Conservation (phyloP, 2,888 invertebrate species). For the Epinotia brunnichana region DNA sequence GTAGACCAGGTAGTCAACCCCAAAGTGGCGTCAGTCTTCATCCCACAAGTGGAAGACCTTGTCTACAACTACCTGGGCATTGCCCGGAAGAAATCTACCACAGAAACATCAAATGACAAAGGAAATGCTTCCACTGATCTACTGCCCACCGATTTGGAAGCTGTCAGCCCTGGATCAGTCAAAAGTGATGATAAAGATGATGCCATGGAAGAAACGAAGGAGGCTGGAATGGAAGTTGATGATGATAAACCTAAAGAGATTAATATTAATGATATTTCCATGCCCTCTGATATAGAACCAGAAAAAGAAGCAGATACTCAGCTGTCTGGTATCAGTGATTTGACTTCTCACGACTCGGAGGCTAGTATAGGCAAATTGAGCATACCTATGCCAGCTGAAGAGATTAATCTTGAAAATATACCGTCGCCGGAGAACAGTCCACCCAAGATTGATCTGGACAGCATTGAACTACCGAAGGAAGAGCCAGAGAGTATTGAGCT, state of each 20-base stretch:
- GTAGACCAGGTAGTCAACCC: slow-evolving; percentile 98
- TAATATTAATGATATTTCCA: slow-evolving; percentile 32
- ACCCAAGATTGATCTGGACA: slow-evolving; percentile 73
- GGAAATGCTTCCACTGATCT: slow-evolving; percentile 81
- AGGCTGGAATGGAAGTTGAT: slow-evolving; percentile 56
- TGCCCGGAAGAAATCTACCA: slow-evolving; percentile 85
- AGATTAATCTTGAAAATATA: slow-evolving; percentile 70
- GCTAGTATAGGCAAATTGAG: slow-evolving; percentile 62
- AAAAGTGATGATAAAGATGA: slow-evolving; percentile 78
- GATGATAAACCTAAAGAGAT: slow-evolving; percentile 45
- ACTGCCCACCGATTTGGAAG: slow-evolving; percentile 90
- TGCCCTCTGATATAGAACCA: slow-evolving; percentile 48
- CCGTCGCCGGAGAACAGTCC: slow-evolving; percentile 73
- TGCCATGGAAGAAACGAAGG: slow-evolving; percentile 50
- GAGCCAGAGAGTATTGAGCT: slow-evolving; percentile 47
- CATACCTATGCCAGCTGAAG: slow-evolving; percentile 67
- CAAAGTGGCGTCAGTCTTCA: slow-evolving; percentile 93
- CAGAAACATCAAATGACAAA: slow-evolving; percentile 69
- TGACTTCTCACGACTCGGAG: slow-evolving; percentile 64
- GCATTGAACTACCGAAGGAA: slow-evolving; percentile 69
- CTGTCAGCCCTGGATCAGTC: slow-evolving; percentile 91
- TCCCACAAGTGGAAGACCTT: slow-evolving; percentile 95
- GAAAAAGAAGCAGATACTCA: slow-evolving; percentile 82
- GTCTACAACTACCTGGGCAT: slow-evolving; percentile 94
- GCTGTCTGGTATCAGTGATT: slow-evolving; percentile 80